phyloP scores from a whole-genome alignment of 2,888 invertebrate genomes.

The Trissolcus japonicus region DNA sequence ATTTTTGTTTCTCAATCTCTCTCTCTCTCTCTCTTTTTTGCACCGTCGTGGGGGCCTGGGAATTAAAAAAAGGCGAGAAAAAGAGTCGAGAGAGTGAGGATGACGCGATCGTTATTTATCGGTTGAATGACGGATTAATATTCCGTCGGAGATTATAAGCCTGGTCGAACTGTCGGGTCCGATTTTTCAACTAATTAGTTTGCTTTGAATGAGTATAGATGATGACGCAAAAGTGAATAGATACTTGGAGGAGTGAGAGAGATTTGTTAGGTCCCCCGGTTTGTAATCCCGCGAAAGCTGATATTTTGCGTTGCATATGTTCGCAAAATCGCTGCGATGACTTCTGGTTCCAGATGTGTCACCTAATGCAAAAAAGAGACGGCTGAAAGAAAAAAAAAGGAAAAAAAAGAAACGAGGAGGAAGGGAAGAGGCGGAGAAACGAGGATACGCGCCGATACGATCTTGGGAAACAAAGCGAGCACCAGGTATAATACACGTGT shows the following conservation, averaged over 20 bases:
- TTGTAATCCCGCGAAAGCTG: conserved; percentile 16
- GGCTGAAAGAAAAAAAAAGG: conserved; percentile 9
- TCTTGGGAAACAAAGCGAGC: conserved; percentile 68
- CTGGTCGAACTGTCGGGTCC: conserved; percentile 34
- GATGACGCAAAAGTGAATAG: conserved; percentile 22
- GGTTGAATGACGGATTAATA: conserved; percentile 49
- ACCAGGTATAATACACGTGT: conserved; percentile 63
- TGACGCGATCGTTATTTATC: conserved; percentile 46
- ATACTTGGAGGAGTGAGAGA: not conserved
- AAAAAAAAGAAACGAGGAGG: conserved; percentile 6
- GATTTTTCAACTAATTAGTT: conserved; percentile 42
- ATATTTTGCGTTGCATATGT: conserved; percentile 16
- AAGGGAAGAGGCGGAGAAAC: conserved; percentile 18
- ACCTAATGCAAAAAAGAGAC: conserved; percentile 12
- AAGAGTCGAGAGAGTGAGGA: conserved; percentile 25
- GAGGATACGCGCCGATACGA: conserved; percentile 63
- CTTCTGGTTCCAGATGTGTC: conserved; percentile 40
- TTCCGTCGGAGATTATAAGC: conserved; percentile 25
- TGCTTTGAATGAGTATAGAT: conserved; percentile 11
- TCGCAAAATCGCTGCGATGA: conserved; percentile 31
- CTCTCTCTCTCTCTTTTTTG: not conserved
- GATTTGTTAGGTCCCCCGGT: no score
- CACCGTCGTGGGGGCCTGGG: conserved; percentile 1
- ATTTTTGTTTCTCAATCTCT: conserved; percentile 1
- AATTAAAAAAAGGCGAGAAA: conserved; percentile 33